Percentiles rank a stretch among this genome's conserved stretches.
Conservation (phyloP, 2,888 invertebrate species). For the Agrochola litura region DNA sequence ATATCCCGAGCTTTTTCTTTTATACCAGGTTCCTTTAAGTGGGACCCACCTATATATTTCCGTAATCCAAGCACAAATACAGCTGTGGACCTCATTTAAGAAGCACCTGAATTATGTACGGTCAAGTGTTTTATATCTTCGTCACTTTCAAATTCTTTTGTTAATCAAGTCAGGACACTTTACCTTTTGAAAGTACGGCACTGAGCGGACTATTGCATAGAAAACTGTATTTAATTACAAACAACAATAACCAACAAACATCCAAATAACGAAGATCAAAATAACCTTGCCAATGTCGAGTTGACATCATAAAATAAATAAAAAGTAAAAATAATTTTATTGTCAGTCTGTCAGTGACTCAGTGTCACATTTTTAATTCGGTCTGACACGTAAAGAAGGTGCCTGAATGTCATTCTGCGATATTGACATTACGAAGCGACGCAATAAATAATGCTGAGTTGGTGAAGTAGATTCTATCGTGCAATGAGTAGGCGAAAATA, state of each 20-base stretch:
- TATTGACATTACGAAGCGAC: background rate
- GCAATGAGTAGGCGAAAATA: background rate
- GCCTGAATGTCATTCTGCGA: too few species aligned
- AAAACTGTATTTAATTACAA: background rate
- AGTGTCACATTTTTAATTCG: background rate
- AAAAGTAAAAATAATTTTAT: background rate
- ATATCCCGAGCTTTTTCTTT: slow-evolving; percentile 38
- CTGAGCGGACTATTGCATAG: background rate
- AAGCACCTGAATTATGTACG: slow-evolving; percentile 40
- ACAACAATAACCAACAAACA: too few species aligned
- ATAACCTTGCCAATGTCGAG: background rate
- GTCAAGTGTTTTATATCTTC: slow-evolving; percentile 9
- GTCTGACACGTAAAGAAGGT: background rate
- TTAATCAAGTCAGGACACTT: background rate
- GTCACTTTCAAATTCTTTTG: background rate
- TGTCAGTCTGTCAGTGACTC: background rate
- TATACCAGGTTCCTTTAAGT: slow-evolving; percentile 23
- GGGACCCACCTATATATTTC: slow-evolving; percentile 55
- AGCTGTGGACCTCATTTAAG: slow-evolving; percentile 64
- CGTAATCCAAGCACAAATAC: slow-evolving; percentile 65
- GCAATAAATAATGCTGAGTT: background rate
- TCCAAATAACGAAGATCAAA: background rate
- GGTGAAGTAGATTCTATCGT: background rate
- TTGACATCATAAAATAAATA: too few species aligned
- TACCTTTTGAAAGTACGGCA: background rate